Conservation (phyloP, 1,140 invertebrate species). For the Andricus grossulariae region DNA sequence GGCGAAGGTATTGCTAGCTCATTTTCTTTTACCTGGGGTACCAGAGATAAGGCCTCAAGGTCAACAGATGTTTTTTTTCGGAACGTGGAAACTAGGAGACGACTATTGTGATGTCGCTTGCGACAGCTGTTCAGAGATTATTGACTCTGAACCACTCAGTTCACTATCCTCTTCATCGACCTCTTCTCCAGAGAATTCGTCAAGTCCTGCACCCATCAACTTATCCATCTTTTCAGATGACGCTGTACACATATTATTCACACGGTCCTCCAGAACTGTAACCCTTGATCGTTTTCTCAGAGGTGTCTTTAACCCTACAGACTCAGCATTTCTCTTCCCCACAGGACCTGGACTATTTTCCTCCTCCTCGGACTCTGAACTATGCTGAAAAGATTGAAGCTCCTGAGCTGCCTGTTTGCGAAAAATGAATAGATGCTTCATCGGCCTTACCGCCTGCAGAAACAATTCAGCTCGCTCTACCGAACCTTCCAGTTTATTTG, state of each 20-base stretch:
- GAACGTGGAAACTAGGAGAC: too few species aligned
- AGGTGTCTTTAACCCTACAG: background rate
- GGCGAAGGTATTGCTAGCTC: slow-evolving; percentile 47
- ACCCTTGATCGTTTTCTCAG: background rate
- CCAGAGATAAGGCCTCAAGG: too few species aligned
- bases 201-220: background rate
- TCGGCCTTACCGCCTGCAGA: slow-evolving; percentile 22
- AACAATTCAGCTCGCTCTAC: slow-evolving; percentile 33
- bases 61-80: too few species aligned
- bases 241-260: background rate
- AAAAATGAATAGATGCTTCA: slow-evolving; percentile 35
- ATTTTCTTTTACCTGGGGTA: slow-evolving; percentile 46
- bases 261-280: background rate
- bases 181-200: too few species aligned
- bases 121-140: too few species aligned
- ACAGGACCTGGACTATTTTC: background rate
- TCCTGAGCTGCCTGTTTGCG: slow-evolving; percentile 10
- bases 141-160: too few species aligned
- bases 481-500: slow-evolving; percentile 49
- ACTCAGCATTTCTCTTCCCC: background rate
- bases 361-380: background rate
- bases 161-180: too few species aligned
- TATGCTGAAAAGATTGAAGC: background rate
- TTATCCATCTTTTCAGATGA: background rate
- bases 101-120: too few species aligned